Conservation (phyloP, 2,113 vertebrate species). For the Strix uralensis region DNA sequence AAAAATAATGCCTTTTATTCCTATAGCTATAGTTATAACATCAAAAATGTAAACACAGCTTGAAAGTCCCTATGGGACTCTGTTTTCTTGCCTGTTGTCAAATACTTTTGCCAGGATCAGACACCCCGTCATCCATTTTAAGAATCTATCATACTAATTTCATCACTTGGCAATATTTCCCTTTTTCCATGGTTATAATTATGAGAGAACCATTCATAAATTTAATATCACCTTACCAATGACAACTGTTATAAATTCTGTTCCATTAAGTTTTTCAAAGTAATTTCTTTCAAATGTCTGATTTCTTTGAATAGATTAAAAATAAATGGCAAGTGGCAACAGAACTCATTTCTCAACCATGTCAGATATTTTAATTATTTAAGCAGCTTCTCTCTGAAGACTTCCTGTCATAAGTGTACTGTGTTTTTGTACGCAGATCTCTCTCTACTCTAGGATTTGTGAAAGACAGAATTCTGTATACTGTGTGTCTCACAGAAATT, state of each 20-base stretch:
- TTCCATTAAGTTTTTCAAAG: neutral
- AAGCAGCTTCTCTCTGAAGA: neutral
- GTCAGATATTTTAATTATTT: conserved; percentile 39
- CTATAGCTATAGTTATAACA: neutral
- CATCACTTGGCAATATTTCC: neutral
- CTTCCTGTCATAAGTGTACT: neutral
- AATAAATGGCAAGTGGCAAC: neutral
- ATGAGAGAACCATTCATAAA: neutral
- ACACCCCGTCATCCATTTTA: neutral
- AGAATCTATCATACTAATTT: neutral
- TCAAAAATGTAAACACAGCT: neutral
- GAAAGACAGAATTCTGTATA: neutral
- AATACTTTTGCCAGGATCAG: neutral
- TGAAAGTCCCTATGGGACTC: neutral
- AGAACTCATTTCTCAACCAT: neutral
- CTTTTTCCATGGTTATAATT: neutral
- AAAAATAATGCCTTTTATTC: neutral
- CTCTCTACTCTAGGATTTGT: neutral
- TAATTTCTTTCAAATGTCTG: neutral
- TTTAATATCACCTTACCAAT: neutral
- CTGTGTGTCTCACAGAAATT: neutral
- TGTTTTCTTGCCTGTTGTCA: neutral
- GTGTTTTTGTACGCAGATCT: neutral
- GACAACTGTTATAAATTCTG: neutral
- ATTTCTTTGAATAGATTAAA: conserved; percentile 12